A percentile compares a stretch with the other conserved stretches of the same genome.
Evolutionary conservation across 2,888 invertebrate species (phyloP).

Genomic region (Icerya purchasi): DNA sequence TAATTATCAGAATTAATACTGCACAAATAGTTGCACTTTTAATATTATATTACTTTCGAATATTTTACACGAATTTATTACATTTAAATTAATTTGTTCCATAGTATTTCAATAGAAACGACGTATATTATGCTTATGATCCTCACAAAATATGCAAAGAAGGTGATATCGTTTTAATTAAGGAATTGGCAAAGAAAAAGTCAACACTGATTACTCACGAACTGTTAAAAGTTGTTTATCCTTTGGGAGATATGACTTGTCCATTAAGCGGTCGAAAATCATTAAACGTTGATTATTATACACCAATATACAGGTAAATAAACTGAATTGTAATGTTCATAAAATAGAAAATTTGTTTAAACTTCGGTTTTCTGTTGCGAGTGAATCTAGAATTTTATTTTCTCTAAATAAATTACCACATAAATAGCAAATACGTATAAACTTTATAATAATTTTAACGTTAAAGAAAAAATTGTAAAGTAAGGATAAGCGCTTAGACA

Average conservation of each 20-base stretch:
- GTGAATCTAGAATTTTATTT: too few relatives aligned
- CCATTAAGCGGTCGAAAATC: slow-evolving; percentile 64
- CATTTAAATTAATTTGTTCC: slow-evolving; percentile 5
- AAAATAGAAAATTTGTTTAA: background rate
- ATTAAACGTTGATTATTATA: slow-evolving; percentile 27
- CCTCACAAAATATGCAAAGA: slow-evolving; percentile 52
- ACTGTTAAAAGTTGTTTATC: slow-evolving; percentile 57
- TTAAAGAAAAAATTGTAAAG: too few relatives aligned
- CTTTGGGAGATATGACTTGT: slow-evolving; percentile 64
- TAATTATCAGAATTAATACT: too few relatives aligned
- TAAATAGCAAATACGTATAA: too few relatives aligned
- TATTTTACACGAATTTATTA: too few relatives aligned
- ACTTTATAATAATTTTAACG: too few relatives aligned
- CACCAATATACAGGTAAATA: slow-evolving; percentile 38
- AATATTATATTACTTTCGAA: too few relatives aligned
- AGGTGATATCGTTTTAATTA: slow-evolving; percentile 61
- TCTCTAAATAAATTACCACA: too few relatives aligned
- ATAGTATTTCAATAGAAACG: slow-evolving; percentile 59
- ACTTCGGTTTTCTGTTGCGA: too few relatives aligned
- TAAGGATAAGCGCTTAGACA: too few relatives aligned
- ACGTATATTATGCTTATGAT: slow-evolving; percentile 54
- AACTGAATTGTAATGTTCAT: slow-evolving; percentile 1
- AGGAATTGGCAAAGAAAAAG: slow-evolving; percentile 45
- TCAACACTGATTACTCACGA: slow-evolving; percentile 57
- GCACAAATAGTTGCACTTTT: too few relatives aligned